Conservation (phyloP, 35 echinoderm and acorn worm genomes). For the Holothuria glaberrima region DNA sequence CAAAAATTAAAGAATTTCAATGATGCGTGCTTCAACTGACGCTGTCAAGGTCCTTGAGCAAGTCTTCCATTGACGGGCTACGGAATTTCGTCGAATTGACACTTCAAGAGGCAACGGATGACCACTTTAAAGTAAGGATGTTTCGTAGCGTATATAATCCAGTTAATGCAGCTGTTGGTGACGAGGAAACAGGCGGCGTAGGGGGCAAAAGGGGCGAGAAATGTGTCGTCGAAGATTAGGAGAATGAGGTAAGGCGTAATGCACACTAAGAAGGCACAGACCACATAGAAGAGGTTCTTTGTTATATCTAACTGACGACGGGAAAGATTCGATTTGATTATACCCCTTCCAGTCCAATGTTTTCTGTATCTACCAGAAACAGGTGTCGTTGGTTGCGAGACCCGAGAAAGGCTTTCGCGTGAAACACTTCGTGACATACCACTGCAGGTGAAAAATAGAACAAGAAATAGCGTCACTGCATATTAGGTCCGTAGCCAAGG, state of each 20-base stretch:
- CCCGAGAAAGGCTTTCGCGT: slow-evolving; percentile 13
- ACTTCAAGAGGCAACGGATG: slow-evolving; percentile 56
- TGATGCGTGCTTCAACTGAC: too few relatives aligned
- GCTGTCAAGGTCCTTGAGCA: too few relatives aligned
- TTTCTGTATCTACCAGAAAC: slow-evolving; percentile 28
- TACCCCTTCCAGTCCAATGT: neutral
- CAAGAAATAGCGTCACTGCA: too few relatives aligned
- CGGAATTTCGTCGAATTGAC: slow-evolving; percentile 64
- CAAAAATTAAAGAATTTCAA: too few relatives aligned
- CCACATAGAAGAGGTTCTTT: slow-evolving; percentile 63
- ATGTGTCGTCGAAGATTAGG: slow-evolving; percentile 58
- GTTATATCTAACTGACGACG: slow-evolving; percentile 62
- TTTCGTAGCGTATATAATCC: slow-evolving; percentile 79
- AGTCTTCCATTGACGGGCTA: slow-evolving; percentile 44
- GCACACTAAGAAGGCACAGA: slow-evolving; percentile 63
- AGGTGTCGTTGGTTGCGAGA: slow-evolving; percentile 21
- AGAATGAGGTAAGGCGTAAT: slow-evolving; percentile 62
- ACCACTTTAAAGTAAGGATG: slow-evolving; percentile 85
- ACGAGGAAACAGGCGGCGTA: slow-evolving; percentile 66
- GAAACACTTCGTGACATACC: slow-evolving; percentile 1
- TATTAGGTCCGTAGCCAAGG: too few relatives aligned
- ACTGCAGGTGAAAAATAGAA: neutral
- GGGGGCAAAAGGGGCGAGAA: slow-evolving; percentile 42
- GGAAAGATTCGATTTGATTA: slow-evolving; percentile 19
- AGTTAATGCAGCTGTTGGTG: slow-evolving; percentile 69